phyloP scores from a whole-genome alignment of 2,888 invertebrate genomes.

The Hemithea aestivaria region DNA sequence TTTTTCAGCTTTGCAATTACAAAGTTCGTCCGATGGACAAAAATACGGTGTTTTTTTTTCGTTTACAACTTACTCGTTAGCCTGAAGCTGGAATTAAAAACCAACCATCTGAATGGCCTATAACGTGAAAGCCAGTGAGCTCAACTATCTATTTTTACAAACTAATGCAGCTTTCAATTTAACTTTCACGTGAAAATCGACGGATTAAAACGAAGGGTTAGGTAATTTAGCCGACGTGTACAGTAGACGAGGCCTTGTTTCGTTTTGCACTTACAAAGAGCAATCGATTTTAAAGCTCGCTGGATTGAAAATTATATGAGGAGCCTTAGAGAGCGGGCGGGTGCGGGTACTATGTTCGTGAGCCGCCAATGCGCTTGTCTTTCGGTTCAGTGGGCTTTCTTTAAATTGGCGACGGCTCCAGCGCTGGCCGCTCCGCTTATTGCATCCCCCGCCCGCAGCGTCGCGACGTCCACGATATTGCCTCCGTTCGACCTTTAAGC shows the following conservation, averaged over 20 bases:
- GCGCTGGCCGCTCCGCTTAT: slow-evolving; percentile 74
- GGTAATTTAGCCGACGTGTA: slow-evolving; percentile 52
- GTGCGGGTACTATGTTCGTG: slow-evolving; percentile 65
- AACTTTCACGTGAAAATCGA: slow-evolving; percentile 40
- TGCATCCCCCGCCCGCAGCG: slow-evolving; percentile 73
- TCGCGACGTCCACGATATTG: slow-evolving; percentile 75
- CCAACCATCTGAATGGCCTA: slow-evolving; percentile 18
- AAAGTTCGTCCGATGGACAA: slow-evolving; percentile 19
- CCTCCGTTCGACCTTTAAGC: slow-evolving; percentile 76
- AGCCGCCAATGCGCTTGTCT: slow-evolving; percentile 80
- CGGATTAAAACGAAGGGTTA: slow-evolving; percentile 42
- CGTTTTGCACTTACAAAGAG: slow-evolving; percentile 74
- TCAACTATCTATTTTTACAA: slow-evolving; percentile 33
- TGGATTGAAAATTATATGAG: slow-evolving; percentile 79
- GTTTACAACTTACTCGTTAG: slow-evolving; percentile 21
- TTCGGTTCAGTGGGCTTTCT: slow-evolving; percentile 80
- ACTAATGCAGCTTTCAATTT: slow-evolving; percentile 34
- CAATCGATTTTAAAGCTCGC: slow-evolving; percentile 78
- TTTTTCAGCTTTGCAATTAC: slow-evolving; percentile 17
- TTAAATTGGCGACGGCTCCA: slow-evolving; percentile 78
- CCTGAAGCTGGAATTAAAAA: slow-evolving; percentile 17
- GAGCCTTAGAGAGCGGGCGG: slow-evolving; percentile 62
- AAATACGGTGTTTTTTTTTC: slow-evolving; percentile 17
- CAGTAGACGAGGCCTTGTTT: slow-evolving; percentile 53
- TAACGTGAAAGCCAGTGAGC: slow-evolving; percentile 26